Evolutionary conservation across 2,797 vertebrate species (phyloP).

Genomic region (Diplodus sargus): DNA sequence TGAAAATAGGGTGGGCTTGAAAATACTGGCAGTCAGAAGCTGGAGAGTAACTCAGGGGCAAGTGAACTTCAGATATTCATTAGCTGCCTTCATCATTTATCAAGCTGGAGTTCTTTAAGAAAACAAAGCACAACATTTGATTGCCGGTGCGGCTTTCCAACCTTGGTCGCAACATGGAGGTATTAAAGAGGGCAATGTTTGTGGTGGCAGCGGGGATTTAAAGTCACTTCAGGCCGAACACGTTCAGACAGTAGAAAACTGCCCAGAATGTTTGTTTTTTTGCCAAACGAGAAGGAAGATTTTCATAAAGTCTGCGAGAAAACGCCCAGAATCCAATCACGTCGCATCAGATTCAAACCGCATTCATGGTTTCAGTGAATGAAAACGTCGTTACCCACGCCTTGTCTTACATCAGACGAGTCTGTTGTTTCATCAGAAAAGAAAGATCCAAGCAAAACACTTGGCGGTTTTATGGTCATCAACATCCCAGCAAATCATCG

Average conservation of each 20-base stretch:
- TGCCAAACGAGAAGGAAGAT: not conserved
- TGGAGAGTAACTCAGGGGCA: constrained; percentile 20
- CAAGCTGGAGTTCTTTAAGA: not conserved
- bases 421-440: no score
- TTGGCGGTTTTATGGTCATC: no score
- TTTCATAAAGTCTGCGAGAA: constrained; percentile 41
- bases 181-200: constrained; percentile 14
- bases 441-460: no score
- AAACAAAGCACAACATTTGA: not conserved
- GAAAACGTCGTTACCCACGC: not conserved
- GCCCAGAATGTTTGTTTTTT: not conserved
- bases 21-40: constrained; percentile 26
- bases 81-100: constrained; percentile 16
- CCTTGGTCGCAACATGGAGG: constrained; percentile 11
- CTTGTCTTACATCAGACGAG: not conserved
- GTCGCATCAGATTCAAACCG: constrained; percentile 28
- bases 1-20: constrained; percentile 24
- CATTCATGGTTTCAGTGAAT: not conserved
- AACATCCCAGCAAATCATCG: no score
- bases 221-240: constrained; percentile 25
- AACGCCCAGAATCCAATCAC: constrained; percentile 25
- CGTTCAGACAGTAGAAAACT: constrained; percentile 22
- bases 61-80: constrained; percentile 27
- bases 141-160: constrained; percentile 2
- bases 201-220: constrained; percentile 15